Percentiles rank a stretch among this genome's conserved stretches.
These are phyloP conservation scores for Polydrusus cervinus DNA, from an alignment of 2,888 invertebrate species.

Conservation along the genomic window DNA sequence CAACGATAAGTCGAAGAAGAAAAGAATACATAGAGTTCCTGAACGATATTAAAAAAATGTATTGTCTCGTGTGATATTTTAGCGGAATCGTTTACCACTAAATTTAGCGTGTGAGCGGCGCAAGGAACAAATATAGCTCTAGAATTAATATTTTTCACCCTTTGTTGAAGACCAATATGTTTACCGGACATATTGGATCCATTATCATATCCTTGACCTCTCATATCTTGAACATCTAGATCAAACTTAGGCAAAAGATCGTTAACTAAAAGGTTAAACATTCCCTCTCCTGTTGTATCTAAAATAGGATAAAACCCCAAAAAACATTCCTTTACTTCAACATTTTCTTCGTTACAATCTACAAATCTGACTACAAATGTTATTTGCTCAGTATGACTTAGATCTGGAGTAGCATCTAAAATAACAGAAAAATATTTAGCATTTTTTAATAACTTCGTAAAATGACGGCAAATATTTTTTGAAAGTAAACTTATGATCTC, in stretches of 20 bases:
- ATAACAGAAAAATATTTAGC: constrained; percentile 60
- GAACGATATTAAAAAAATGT: constrained; percentile 49
- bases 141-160: constrained; percentile 57
- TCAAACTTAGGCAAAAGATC: constrained; percentile 12
- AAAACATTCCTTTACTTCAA: constrained; percentile 52
- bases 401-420: constrained; percentile 38
- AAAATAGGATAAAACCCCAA: constrained; percentile 53
- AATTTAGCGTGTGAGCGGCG: constrained; percentile 5
- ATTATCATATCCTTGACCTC: constrained; percentile 56
- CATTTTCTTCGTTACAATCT: background rate
- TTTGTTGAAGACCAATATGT: constrained; percentile 59
- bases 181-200: constrained; percentile 61
- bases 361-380: constrained; percentile 55
- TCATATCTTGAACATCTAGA: constrained; percentile 20
- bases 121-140: constrained; percentile 60
- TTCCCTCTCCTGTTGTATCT: constrained; percentile 54
- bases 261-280: constrained; percentile 48
- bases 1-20: constrained; percentile 22
- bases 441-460: constrained; percentile 6
- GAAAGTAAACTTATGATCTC: constrained; percentile 2
- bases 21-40: constrained; percentile 58
- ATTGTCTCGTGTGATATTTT: constrained; percentile 51
- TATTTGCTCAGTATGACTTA: constrained; percentile 58
- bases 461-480: background rate
- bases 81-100: constrained; percentile 59